Evolutionary conservation across 1,140 invertebrate species (phyloP), one percentile per base, ranked within the genome.

Genomic region (Tetranychus cinnabarinus): DNA sequence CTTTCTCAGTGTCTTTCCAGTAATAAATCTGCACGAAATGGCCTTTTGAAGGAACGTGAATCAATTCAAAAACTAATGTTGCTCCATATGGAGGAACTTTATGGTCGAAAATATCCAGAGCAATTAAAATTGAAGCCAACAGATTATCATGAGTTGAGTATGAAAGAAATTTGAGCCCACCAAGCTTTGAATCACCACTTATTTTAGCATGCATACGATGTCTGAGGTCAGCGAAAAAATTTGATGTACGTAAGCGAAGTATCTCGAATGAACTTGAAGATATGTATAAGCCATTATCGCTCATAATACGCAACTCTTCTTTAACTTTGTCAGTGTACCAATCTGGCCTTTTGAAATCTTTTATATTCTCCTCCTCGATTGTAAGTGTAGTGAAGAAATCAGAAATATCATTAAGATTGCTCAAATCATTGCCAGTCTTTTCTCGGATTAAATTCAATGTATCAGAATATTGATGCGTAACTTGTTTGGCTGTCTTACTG

Each of bases 71-170:
- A n/a, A 64, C 42, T 2, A 64, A 56, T 10, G 63, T 23, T 13
- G 63, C 58, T 37, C 60, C 63, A 48, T 50, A 64, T 34, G 63
- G 63, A 12, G 63, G 63, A 2, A 54, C 7, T 33, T 34, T 34
- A 1, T 33, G 42, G 42, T 64, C 52, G 35, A 58, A 64, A 2
- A 46, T 34, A 23, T 42, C 37, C 5, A 65, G 47, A 23, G 64
- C 64, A 47, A 48, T 66, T 8, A 65, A n/a, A 13, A 65, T 36
- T 12, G 56, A 39, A 5, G 63, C 42, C 4, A 65, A n/a, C 34
- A 60, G 35, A 13, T 35, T 62, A 46, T 65, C 64, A 48, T 65
- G 64, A 35, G 33, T 56, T 50, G 55, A 23, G 50, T 52, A 52
- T 12, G 50, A n/a, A 23, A 52, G 7, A 2, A 52, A 23, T 23